Evolutionary conservation across 1,140 invertebrate genomes (phyloP), one percentile per base, ranked within the genome.

Genomic region (Lordiphosa collinella): DNA sequence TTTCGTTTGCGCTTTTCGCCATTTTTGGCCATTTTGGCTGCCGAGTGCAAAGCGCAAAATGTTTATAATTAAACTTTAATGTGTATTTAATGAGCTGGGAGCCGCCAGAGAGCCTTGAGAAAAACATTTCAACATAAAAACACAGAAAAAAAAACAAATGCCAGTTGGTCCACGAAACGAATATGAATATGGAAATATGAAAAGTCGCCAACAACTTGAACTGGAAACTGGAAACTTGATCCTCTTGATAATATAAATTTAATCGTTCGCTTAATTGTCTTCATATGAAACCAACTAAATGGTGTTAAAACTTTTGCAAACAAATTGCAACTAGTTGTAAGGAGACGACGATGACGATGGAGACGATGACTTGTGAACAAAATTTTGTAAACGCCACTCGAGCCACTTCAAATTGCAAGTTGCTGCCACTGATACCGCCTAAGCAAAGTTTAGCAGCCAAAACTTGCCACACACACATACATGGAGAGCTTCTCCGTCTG

Each of bases 51-150:
- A 78, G 72, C 60, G 72, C 79, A 82, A 78, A 82, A 82, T 82
- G 72, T 82, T 82, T 82, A 82, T 82, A 82, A 82, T 82, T 82
- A 82, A 82, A 84, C 78, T 78, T 82, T 82, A 82, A 82, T 82
- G 78, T 65, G 78, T 84, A 82, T 82, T 82, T 82, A 82, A 82
- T 84, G 78, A 82, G 78, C 78, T 58, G 56, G 40, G 61, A 47
- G 22, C 50, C n/a, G n/a, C n/a, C n/a, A n/a, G 34, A 7, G 11
- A 34, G 32, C 7, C 7, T 10, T 3, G 14, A 13, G 12, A 22
- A 34, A 10, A 54, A 32, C 31, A 11, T 22, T 32, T 32, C 4
- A 32, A 29, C 60, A 64, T 66, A 80, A 78, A 71, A 67, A 57
- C 56, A 72, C 62, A n/a, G n/a, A n/a, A 60, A 67, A 62, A 71